Evolutionary conservation across 1,140 invertebrate species (phyloP).

Genomic region (Saccostrea glomerata): DNA sequence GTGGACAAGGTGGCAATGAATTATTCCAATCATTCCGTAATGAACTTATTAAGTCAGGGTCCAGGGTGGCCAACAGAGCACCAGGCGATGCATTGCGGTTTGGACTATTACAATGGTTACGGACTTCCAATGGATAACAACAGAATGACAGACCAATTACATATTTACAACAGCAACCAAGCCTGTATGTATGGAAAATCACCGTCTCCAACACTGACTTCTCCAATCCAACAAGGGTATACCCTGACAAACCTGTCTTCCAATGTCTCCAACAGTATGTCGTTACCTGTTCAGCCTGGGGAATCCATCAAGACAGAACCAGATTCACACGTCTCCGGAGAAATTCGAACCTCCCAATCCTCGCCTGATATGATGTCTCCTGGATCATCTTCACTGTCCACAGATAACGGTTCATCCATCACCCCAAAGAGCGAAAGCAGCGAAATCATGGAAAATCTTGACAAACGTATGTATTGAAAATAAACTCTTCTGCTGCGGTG

Average conservation of each 20-base stretch:
- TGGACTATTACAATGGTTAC: constrained; percentile 29
- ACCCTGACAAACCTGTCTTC: constrained; percentile 53
- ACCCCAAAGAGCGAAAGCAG: constrained; percentile 35
- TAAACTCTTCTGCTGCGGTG: neutral
- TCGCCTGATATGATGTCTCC: constrained; percentile 39
- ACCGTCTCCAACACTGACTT: constrained; percentile 7
- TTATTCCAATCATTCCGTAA: constrained; percentile 43
- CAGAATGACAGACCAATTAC: neutral
- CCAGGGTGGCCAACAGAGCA: neutral
- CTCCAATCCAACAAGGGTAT: constrained; percentile 48
- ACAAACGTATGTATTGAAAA: constrained; percentile 28
- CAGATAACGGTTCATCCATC: constrained; percentile 39
- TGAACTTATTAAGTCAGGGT: constrained; percentile 23
- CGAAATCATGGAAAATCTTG: constrained; percentile 40
- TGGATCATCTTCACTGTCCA: constrained; percentile 35
- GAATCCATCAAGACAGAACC: constrained; percentile 49
- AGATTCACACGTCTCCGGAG: constrained; percentile 44
- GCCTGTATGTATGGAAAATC: constrained; percentile 61
- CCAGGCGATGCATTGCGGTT: neutral
- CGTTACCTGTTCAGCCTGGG: constrained; percentile 41
- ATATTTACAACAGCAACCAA: constrained; percentile 46
- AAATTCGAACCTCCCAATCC: constrained; percentile 22
- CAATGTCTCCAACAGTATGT: constrained; percentile 46
- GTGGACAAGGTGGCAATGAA: constrained; percentile 15
- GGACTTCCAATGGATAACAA: neutral